phyloP scores from a whole-genome alignment of 2,888 invertebrate genomes.

The Noctua pronuba region DNA sequence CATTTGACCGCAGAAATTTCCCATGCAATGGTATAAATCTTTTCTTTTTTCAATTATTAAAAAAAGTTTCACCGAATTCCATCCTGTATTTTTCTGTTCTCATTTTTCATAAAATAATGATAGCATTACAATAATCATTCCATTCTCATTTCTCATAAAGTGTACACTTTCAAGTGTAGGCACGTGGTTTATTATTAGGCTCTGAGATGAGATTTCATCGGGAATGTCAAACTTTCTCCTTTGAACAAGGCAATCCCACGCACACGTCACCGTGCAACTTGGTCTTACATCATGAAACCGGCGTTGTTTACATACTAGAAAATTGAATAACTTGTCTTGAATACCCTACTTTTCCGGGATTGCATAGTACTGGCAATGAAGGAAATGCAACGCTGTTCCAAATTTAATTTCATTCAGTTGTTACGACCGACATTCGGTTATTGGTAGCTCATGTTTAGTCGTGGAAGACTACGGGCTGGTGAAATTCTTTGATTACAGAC shows the following conservation, averaged over 20 bases:
- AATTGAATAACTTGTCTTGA: conserved; percentile 38
- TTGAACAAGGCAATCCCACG: conserved; percentile 73
- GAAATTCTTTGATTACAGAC: conserved; percentile 23
- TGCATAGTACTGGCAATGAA: conserved; percentile 22
- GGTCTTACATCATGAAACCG: conserved; percentile 64
- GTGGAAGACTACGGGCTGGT: conserved; percentile 16
- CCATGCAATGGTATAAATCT: background rate
- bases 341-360: conserved; percentile 44
- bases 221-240: conserved; percentile 77
- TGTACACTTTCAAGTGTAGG: conserved; percentile 38
- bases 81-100: conserved; percentile 6
- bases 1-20: background rate
- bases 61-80: conserved; percentile 18
- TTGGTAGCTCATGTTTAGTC: conserved; percentile 17
- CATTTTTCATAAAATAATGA: conserved; percentile 35
- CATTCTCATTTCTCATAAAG: conserved; percentile 35
- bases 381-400: conserved; percentile 39
- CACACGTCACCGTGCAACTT: conserved; percentile 63
- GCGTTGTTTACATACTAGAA: conserved; percentile 51
- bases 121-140: conserved; percentile 37
- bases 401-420: conserved; percentile 46
- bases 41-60: background rate
- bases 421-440: conserved; percentile 17
- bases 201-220: conserved; percentile 68
- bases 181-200: conserved; percentile 51